These are phyloP conservation scores for Acronicta leporina DNA, from an alignment of 2,888 invertebrate genomes.

Conservation along the genomic window DNA sequence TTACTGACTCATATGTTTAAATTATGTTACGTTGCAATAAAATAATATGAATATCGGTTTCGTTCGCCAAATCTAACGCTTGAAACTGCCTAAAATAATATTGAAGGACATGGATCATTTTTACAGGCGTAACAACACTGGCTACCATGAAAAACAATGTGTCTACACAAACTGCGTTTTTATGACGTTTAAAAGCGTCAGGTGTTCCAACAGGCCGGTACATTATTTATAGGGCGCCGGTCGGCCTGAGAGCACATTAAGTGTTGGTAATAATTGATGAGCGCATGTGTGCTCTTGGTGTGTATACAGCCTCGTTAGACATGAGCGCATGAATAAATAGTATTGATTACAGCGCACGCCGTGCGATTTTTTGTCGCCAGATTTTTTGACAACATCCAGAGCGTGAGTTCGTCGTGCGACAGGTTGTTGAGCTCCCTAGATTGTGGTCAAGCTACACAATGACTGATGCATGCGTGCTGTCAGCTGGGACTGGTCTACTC, in stretches of 20 bases:
- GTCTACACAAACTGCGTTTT: slow-evolving; percentile 40
- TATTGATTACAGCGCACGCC: slow-evolving; percentile 6
- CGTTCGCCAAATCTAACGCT: too few species aligned
- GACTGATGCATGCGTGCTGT: too few species aligned
- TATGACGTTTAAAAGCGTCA: slow-evolving; percentile 61
- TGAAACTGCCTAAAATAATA: not conserved
- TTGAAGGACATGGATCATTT: not conserved
- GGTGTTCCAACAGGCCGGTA: slow-evolving; percentile 64
- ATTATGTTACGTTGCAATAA: too few species aligned
- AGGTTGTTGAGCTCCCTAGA: not conserved
- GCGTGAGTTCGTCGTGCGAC: too few species aligned
- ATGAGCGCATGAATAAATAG: slow-evolving; percentile 51
- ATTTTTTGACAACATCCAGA: too few species aligned
- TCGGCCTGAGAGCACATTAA: slow-evolving; percentile 68
- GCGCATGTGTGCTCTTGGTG: slow-evolving; percentile 54
- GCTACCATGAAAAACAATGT: slow-evolving; percentile 21
- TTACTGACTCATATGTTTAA: too few species aligned
- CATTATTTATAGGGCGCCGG: slow-evolving; percentile 67
- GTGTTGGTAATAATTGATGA: slow-evolving; percentile 73
- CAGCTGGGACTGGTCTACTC: too few species aligned
- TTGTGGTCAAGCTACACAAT: too few species aligned
- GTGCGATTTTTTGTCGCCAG: slow-evolving; percentile 10
- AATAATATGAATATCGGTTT: too few species aligned
- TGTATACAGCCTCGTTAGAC: slow-evolving; percentile 46
- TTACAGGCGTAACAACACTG: not conserved